Percentiles rank a stretch among this genome's conserved stretches.
These are phyloP conservation scores for Drosophila maculinotata DNA, from an alignment of 2,888 invertebrate species.

Conservation along the genomic window DNA sequence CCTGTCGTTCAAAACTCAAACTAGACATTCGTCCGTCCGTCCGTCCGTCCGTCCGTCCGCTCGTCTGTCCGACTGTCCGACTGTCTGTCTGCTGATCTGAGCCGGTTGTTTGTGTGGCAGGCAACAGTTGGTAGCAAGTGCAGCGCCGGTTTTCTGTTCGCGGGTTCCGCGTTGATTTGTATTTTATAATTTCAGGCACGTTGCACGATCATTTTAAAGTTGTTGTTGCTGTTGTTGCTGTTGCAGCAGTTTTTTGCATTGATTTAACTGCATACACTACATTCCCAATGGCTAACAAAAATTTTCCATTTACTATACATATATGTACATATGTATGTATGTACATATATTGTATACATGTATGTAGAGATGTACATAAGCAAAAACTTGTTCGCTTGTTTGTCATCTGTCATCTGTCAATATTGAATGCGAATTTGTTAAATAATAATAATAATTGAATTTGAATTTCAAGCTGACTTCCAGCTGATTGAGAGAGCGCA, in stretches of 20 bases:
- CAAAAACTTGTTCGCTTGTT: constrained; percentile 20
- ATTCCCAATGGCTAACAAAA: constrained; percentile 29
- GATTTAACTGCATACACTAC: constrained; percentile 35
- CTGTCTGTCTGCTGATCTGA: constrained; percentile 31
- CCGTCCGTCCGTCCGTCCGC: neutral
- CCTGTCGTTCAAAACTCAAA: constrained; percentile 75
- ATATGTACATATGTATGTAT: neutral
- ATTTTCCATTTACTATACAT: constrained; percentile 43
- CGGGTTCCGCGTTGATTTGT: constrained; percentile 73
- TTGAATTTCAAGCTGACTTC: constrained; percentile 49
- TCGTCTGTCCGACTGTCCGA: neutral
- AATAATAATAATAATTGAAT: constrained; percentile 69
- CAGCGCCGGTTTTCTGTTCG: constrained; percentile 47
- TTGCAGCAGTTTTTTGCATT: constrained; percentile 40
- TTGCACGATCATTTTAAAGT: constrained; percentile 66
- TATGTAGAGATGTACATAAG: constrained; percentile 1
- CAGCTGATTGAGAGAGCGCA: constrained; percentile 64
- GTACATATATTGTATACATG: neutral
- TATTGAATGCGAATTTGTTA: constrained; percentile 60
- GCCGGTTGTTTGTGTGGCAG: constrained; percentile 54
- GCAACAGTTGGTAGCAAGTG: constrained; percentile 54
- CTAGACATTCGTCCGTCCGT: constrained; percentile 53
- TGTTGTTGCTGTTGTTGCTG: constrained; percentile 24
- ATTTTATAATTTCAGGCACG: constrained; percentile 78
- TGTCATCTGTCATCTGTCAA: constrained; percentile 52